Percentiles rank a stretch among this genome's conserved stretches.
phyloP scores from a whole-genome alignment of 2,113 vertebrate species.

The Silurus asotus region DNA sequence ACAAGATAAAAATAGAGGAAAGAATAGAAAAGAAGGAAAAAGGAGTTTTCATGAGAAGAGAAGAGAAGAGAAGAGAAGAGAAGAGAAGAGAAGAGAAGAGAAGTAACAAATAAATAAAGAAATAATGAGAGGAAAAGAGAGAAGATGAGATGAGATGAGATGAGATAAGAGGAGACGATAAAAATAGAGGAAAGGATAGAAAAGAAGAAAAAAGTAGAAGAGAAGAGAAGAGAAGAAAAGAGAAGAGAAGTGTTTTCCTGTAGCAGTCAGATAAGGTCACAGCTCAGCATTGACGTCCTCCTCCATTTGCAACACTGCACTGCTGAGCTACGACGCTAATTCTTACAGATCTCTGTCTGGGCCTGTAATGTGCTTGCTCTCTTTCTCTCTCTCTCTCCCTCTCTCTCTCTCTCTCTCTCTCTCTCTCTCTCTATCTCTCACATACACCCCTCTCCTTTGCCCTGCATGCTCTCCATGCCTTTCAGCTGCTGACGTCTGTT shows the following conservation, averaged over 20 bases:
- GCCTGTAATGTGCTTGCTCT: constrained; percentile 39
- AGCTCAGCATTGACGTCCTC: constrained; percentile 44
- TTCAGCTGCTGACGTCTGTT: constrained; percentile 41
- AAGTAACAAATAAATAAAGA: not conserved
- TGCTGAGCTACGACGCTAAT: constrained; percentile 42
- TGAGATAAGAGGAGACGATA: not conserved
- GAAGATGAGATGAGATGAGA: not conserved
- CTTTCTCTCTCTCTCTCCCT: constrained; percentile 7
- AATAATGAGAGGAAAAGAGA: not conserved
- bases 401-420: constrained; percentile 18
- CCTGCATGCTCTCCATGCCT: constrained; percentile 25
- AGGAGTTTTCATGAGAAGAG: no score
- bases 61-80: not conserved
- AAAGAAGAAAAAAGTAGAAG: not conserved
- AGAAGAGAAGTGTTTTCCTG: constrained; percentile 5
- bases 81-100: not conserved
- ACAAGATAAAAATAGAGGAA: not conserved
- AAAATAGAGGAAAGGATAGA: not conserved
- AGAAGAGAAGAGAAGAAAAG: not conserved
- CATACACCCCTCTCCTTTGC: constrained; percentile 15
- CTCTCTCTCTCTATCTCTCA: constrained; percentile 10
- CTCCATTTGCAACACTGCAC: constrained; percentile 37
- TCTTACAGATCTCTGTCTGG: constrained; percentile 54
- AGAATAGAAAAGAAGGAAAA: not conserved
- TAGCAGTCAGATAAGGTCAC: constrained; percentile 53